A percentile compares a stretch with the other conserved stretches of the same genome.
Conservation (phyloP, 1,140 invertebrate species). For the Lepidurus arcticus region DNA sequence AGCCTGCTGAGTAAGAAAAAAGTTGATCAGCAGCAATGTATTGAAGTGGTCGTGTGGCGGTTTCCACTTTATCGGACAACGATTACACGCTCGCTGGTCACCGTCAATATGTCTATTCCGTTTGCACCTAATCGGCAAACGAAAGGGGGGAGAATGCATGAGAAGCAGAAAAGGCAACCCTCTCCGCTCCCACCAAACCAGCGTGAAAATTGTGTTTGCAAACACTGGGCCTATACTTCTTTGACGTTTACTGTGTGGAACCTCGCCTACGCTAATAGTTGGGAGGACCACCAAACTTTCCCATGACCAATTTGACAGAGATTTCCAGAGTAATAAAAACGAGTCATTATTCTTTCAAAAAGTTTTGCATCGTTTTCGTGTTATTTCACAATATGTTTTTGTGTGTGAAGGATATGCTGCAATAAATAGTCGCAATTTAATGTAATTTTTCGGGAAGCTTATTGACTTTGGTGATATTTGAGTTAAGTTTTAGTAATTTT, state of each 20-base stretch:
- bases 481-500: too few relatives aligned
- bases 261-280: neutral
- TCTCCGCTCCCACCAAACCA: slow-evolving; percentile 16
- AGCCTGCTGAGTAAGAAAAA: neutral
- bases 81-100: slow-evolving; percentile 8
- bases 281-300: neutral
- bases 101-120: slow-evolving; percentile 21
- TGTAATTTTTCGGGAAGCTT: too few relatives aligned
- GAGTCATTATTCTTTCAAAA: too few relatives aligned
- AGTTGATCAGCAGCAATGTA: neutral
- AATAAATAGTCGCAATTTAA: too few relatives aligned
- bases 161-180: slow-evolving; percentile 6
- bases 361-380: too few relatives aligned
- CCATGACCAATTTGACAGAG: neutral
- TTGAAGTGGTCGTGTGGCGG: slow-evolving; percentile 13
- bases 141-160: neutral
- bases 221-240: neutral
- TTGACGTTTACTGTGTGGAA: neutral
- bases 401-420: too few relatives aligned
- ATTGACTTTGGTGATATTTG: too few relatives aligned
- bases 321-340: too few relatives aligned
- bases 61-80: slow-evolving; percentile 18
- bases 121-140: slow-evolving; percentile 8
- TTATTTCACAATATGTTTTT: too few relatives aligned
- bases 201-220: slow-evolving; percentile 18